These are phyloP conservation scores for Chironomus riparius DNA, from an alignment of 2,888 invertebrate species.

Conservation along the genomic window DNA sequence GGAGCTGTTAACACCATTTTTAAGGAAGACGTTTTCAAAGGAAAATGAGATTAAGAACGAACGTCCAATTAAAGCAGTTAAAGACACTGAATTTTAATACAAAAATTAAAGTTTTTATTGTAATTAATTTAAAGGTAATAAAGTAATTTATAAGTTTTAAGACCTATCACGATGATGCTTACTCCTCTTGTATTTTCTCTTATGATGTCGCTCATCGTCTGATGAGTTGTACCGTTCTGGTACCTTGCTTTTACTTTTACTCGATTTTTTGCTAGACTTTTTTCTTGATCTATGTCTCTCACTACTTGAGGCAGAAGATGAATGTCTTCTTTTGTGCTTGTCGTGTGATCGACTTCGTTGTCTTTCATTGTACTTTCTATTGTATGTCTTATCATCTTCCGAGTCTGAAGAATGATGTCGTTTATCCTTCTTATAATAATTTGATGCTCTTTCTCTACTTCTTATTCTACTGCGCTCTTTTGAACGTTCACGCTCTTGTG, in stretches of 20 bases:
- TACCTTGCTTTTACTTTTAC: background rate
- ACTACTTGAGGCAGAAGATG: background rate
- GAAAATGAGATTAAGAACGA: background rate
- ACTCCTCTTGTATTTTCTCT: conserved; percentile 41
- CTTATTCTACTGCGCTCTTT: background rate
- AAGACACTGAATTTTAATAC: conserved; percentile 13
- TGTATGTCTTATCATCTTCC: background rate
- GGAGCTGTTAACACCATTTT: conserved; percentile 55
- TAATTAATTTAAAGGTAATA: background rate
- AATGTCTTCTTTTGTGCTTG: background rate
- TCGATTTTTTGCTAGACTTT: conserved; percentile 19
- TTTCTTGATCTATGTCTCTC: background rate
- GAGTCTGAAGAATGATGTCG: background rate
- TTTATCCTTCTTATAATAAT: background rate
- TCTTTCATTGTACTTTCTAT: conserved; percentile 1
- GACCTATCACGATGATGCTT: conserved; percentile 39
- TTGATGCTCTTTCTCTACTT: background rate
- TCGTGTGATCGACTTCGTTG: conserved; percentile 11
- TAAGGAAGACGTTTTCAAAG: conserved; percentile 44
- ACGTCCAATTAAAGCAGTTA: background rate
- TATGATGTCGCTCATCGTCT: conserved; percentile 33
- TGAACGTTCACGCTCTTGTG: background rate
- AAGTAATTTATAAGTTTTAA: background rate
- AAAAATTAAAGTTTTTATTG: background rate
- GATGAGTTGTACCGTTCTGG: conserved; percentile 28